A percentile compares a stretch with the other conserved stretches of the same genome.
Evolutionary conservation across 2,113 vertebrate genomes (phyloP).

Genomic region (Neotoma lepida): DNA sequence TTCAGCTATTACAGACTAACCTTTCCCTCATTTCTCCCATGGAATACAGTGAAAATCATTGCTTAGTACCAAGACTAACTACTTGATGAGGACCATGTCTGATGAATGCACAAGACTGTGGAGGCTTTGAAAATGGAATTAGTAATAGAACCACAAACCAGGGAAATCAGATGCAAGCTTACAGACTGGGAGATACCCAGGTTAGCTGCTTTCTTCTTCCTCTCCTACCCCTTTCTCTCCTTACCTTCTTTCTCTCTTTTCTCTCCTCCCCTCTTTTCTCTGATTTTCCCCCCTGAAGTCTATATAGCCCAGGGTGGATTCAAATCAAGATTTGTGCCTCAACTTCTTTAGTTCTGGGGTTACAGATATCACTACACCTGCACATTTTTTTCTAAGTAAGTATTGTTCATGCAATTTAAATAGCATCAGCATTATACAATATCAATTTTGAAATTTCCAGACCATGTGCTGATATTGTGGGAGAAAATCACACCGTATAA

Average conservation of each 20-base stretch:
- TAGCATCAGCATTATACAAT: neutral
- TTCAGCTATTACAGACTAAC: neutral
- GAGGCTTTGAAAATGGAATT: neutral
- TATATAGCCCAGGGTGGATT: no score
- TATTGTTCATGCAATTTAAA: neutral
- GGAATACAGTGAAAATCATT: neutral
- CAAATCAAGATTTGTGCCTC: neutral
- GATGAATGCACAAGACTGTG: neutral
- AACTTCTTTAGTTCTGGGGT: neutral
- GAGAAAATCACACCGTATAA: neutral
- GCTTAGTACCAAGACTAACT: neutral
- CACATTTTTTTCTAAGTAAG: neutral
- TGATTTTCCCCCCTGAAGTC: neutral
- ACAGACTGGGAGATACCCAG: neutral
- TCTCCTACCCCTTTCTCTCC: neutral
- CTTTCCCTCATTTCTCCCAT: neutral
- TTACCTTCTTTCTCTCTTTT: neutral
- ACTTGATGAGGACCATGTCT: neutral
- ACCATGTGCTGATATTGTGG: neutral
- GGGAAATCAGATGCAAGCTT: neutral
- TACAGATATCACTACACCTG: neutral
- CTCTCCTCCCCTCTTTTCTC: neutral
- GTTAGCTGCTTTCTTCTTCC: neutral
- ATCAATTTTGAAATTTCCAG: slow-evolving; percentile 14
- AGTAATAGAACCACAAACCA: rapidly evolving